These are phyloP conservation scores for Syrrhaptes paradoxus DNA, from an alignment of 2,113 vertebrate genomes.

Conservation along the genomic window DNA sequence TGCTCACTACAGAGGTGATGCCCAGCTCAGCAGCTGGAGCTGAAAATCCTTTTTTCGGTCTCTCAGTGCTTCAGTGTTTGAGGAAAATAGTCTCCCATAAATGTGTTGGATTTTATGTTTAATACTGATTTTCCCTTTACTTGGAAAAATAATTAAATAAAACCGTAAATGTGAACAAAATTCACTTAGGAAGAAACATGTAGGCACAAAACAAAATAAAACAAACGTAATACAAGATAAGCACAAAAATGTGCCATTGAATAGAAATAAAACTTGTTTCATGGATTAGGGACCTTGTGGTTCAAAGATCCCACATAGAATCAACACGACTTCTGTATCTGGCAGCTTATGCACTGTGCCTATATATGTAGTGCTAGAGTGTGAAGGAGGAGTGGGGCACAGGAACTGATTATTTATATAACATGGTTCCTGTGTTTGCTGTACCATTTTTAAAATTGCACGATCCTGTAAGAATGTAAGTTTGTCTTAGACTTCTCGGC, in stretches of 20 bases:
- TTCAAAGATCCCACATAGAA: not conserved
- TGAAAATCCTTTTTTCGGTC: not conserved
- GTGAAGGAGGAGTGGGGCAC: not conserved
- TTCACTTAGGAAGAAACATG: not conserved
- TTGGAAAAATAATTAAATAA: not conserved
- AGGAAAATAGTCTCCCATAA: not conserved
- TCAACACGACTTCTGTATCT: not conserved
- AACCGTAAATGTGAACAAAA: not conserved
- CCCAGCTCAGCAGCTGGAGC: not conserved
- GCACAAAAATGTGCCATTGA: not conserved
- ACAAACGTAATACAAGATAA: not conserved
- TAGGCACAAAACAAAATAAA: not conserved
- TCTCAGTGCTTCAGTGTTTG: not conserved
- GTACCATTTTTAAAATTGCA: not conserved
- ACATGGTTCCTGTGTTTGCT: not conserved
- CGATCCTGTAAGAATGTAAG: not conserved
- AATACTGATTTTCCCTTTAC: not conserved
- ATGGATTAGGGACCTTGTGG: not conserved
- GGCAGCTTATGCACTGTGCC: not conserved
- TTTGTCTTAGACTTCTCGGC: not conserved
- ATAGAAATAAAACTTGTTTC: not conserved
- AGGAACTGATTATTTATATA: not conserved
- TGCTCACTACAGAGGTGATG: not conserved
- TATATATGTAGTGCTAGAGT: fast-evolving
- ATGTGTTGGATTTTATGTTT: not conserved